Evolutionary conservation across 2,113 vertebrate species (phyloP).

Genomic region (Jacana jacana): DNA sequence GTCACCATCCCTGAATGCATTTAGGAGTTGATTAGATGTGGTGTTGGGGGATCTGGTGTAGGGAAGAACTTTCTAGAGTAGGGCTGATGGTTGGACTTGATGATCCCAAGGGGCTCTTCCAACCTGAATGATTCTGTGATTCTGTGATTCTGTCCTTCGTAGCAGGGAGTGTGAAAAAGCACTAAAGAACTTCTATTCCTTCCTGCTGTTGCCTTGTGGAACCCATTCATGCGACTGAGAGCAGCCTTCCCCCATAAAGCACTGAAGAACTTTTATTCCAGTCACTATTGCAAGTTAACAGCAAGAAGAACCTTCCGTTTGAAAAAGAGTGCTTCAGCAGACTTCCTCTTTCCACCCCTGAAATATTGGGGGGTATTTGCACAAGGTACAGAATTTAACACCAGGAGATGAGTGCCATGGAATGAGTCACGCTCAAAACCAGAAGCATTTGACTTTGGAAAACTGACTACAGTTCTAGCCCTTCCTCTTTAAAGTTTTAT

Average conservation of each 20-base stretch:
- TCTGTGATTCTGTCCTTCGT: too few relatives aligned
- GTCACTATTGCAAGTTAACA: neutral
- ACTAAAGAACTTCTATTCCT: too few relatives aligned
- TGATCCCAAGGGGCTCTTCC: too few relatives aligned
- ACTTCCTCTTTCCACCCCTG: constrained; percentile 20
- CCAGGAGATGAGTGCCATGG: neutral
- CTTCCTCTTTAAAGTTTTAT: constrained; percentile 37
- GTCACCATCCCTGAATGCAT: too few relatives aligned
- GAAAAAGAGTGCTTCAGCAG: neutral
- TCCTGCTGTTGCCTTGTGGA: too few relatives aligned
- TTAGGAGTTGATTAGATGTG: too few relatives aligned
- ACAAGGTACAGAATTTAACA: neutral
- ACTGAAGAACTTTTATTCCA: neutral
- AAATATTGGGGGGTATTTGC: neutral
- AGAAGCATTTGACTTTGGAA: constrained; percentile 31
- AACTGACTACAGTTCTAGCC: neutral
- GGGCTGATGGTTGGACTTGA: too few relatives aligned
- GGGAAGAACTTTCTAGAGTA: too few relatives aligned
- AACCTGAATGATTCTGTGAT: too few relatives aligned
- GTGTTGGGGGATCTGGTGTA: too few relatives aligned
- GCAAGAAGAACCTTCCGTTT: neutral
- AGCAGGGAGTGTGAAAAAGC: too few relatives aligned
- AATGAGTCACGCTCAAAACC: constrained; percentile 45
- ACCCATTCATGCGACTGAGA: neutral
- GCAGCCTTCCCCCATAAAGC: neutral